phyloP scores from a whole-genome alignment of 2,113 vertebrate species.

The Melanotaenia duboulayi region DNA sequence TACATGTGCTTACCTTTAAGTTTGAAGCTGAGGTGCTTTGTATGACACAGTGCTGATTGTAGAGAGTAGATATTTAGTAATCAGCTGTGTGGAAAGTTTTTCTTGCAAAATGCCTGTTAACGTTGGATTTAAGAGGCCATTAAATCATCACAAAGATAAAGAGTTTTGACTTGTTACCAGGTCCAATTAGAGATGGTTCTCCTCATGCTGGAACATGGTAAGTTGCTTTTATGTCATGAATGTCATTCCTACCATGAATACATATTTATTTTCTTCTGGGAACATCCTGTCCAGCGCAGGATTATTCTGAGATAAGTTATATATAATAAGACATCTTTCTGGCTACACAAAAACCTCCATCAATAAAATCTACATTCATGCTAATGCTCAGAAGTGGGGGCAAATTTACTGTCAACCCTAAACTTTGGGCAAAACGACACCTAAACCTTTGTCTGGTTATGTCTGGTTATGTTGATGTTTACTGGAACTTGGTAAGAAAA shows the following conservation, averaged over 20 bases:
- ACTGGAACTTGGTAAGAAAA: neutral
- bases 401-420: neutral
- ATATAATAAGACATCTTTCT: no score
- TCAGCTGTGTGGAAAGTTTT: slow-evolving; percentile 20
- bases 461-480: no score
- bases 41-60: slow-evolving; percentile 15
- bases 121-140: slow-evolving; percentile 12
- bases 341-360: no score
- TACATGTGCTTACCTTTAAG: slow-evolving; percentile 23
- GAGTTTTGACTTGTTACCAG: slow-evolving; percentile 12
- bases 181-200: neutral
- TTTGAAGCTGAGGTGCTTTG: slow-evolving; percentile 4
- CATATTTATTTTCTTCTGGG: neutral
- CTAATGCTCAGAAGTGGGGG: neutral
- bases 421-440: neutral
- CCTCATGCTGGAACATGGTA: neutral
- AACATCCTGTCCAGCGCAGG: neutral
- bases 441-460: neutral
- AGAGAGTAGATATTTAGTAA: slow-evolving; percentile 4
- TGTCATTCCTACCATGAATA: slow-evolving; percentile 19
- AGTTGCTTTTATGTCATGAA: slow-evolving; percentile 21
- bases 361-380: neutral
- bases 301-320: neutral
- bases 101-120: slow-evolving; percentile 1
- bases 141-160: slow-evolving; percentile 15